phyloP scores from a whole-genome alignment of 2,113 vertebrate genomes.

The Cygnus buccinator region DNA sequence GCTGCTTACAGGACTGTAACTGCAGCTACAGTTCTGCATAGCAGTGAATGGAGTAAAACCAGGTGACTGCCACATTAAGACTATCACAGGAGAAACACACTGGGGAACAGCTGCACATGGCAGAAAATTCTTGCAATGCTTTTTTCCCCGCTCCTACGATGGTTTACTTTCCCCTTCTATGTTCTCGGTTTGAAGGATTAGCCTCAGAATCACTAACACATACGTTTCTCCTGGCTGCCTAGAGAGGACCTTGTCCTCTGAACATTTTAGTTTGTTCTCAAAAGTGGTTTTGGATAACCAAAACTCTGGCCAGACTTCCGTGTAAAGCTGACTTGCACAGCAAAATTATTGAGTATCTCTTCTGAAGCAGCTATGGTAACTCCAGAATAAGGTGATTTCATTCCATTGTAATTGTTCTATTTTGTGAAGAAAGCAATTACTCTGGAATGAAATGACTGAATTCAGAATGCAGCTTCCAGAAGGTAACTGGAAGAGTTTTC shows the following conservation, averaged over 20 bases:
- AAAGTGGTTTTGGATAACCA: background rate
- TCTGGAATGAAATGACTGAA: conserved; percentile 19
- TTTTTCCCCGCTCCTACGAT: background rate
- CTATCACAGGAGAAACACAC: background rate
- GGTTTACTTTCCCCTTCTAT: background rate
- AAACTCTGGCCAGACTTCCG: background rate
- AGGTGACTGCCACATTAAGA: background rate
- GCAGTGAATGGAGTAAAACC: background rate
- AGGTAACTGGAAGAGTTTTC: conserved; percentile 45
- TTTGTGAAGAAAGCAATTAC: background rate
- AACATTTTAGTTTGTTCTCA: background rate
- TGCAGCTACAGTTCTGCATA: background rate
- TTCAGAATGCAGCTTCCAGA: background rate
- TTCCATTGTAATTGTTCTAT: background rate
- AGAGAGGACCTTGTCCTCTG: background rate
- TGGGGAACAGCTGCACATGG: background rate
- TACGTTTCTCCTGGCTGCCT: background rate
- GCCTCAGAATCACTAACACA: background rate
- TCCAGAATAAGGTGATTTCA: conserved; percentile 28
- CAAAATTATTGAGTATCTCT: background rate
- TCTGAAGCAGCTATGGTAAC: background rate
- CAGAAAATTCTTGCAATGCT: background rate
- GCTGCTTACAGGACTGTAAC: background rate
- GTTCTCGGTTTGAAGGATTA: background rate
- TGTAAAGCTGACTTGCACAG: background rate